Evolutionary conservation across 92 coral and sea anemone genomes (phyloP).

Genomic region (Palythoa grandis): DNA sequence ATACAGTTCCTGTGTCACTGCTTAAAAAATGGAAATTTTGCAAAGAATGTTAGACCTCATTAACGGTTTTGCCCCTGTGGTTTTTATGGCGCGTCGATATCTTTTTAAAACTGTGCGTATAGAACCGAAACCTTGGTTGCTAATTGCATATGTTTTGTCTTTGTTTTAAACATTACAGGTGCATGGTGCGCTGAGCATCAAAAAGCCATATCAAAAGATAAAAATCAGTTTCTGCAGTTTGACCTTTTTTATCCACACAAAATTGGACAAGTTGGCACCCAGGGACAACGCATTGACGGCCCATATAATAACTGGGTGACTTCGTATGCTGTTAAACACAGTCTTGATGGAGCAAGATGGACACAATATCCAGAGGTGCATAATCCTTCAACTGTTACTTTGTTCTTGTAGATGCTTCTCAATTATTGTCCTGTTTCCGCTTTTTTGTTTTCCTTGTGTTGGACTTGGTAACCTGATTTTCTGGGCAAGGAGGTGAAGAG

Average conservation of each 20-base stretch:
- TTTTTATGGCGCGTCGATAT: no score
- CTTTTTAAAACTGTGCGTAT: no score
- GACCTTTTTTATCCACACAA: constrained; percentile 56
- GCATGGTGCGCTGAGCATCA: constrained; percentile 94
- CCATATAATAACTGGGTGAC: constrained; percentile 63
- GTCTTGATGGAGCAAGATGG: constrained; percentile 50
- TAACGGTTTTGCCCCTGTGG: no score
- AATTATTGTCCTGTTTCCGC: no score
- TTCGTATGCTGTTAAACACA: constrained; percentile 48
- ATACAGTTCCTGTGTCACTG: no score
- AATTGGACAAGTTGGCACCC: constrained; percentile 63
- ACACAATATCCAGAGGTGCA: constrained; percentile 71
- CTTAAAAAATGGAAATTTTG: no score
- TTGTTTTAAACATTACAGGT: constrained; percentile 36
- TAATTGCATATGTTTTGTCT: no score
- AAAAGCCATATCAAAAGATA: constrained; percentile 61
- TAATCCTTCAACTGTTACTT: not conserved
- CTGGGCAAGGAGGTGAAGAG: no score
- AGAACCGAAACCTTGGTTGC: no score
- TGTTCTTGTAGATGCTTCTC: not conserved
- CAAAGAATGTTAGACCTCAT: no score
- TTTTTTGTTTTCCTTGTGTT: no score
- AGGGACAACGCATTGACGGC: constrained; percentile 64
- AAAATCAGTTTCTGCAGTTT: constrained; percentile 70
- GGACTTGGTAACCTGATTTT: no score